A percentile compares a stretch with the other conserved stretches of the same genome.
phyloP scores from a whole-genome alignment of 2,888 invertebrate species.

The Tigriopus californicus region DNA sequence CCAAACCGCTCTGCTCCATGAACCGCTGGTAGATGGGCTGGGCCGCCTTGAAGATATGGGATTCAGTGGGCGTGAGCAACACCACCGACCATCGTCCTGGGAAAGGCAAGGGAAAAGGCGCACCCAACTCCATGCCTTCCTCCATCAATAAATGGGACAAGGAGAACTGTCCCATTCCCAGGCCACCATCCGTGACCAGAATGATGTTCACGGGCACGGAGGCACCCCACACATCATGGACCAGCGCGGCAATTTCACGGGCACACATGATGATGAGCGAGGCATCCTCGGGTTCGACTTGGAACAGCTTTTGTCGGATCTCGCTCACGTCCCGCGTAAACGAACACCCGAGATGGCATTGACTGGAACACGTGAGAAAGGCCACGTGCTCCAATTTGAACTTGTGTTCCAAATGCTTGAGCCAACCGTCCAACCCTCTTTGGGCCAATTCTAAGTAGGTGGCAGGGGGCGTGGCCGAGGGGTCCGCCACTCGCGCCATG shows the following conservation, averaged over 20 bases:
- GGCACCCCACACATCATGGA: slow-evolving; percentile 68
- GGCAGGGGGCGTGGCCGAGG: slow-evolving; percentile 35
- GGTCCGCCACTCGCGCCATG: slow-evolving; percentile 39
- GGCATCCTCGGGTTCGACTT: slow-evolving; percentile 65
- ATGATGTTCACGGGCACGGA: background rate
- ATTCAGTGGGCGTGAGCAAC: too few relatives aligned
- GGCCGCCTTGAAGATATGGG: background rate
- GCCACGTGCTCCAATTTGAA: slow-evolving; percentile 51
- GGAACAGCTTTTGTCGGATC: slow-evolving; percentile 52
- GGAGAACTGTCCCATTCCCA: background rate
- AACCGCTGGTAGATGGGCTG: background rate
- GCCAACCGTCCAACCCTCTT: slow-evolving; percentile 42
- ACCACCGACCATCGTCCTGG: too few relatives aligned
- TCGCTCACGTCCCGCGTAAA: slow-evolving; percentile 74
- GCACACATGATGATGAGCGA: slow-evolving; percentile 63
- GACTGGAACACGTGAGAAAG: slow-evolving; percentile 32
- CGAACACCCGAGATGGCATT: slow-evolving; percentile 38
- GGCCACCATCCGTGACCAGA: slow-evolving; percentile 1
- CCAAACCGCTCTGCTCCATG: background rate
- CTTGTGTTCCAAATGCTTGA: slow-evolving; percentile 43
- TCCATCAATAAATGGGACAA: too few relatives aligned
- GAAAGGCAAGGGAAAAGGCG: too few relatives aligned
- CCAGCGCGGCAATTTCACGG: slow-evolving; percentile 53
- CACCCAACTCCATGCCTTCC: too few relatives aligned
- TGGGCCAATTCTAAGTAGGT: slow-evolving; percentile 42